Evolutionary conservation across 2,888 invertebrate genomes (phyloP), one percentile per base, ranked within the genome.

Genomic region (Steromphala cineraria): DNA sequence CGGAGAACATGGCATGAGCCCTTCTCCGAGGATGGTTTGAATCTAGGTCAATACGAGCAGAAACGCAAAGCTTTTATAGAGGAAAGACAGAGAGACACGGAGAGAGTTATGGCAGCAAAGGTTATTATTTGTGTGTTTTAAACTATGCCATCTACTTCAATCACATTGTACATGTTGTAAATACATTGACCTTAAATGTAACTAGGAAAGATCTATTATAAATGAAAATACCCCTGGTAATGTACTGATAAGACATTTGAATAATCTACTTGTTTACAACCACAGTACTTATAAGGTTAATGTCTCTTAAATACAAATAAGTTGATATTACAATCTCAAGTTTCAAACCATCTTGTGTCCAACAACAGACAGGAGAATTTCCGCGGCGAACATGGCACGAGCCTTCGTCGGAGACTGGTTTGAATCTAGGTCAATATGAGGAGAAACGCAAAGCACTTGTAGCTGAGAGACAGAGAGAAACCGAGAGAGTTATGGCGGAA

Each of bases 381-480:
- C 36, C 71, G 15, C 31, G 31, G 8, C 40, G 71, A n/a, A 10
- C 24, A 36, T 71, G 71, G 71, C 71, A 40, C 40, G 71, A 79
- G 8, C 67, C 67, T 8, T 79, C 78, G 8, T 79, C 81, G 1
- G 75, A 79, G 46, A 53, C 75, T 28, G 81, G 81, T 15, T 75
- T 81, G 28, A 79, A 78, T 36, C 28, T 87, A 21, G 87, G 86
- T n/a, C 81, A 78, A 28, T 81, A 85, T 81, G 83, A 83, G 46
- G 67, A 82, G 10, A 80, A 80, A 28, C 76, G 84, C 36, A 80
- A 81, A 71, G 67, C 76, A 71, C 62, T 87, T 31, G 71, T 36
- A n/a, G 36, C 40, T 8, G 71, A 71, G 71, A 71, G 71, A 71
- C 71, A 36, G 31, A 71, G 71, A 71, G 71, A 71, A n/a, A 36